Percentiles rank a stretch among this genome's conserved stretches.
Evolutionary conservation across 2,113 vertebrate genomes (phyloP).

Genomic region (Gambusia affinis): DNA sequence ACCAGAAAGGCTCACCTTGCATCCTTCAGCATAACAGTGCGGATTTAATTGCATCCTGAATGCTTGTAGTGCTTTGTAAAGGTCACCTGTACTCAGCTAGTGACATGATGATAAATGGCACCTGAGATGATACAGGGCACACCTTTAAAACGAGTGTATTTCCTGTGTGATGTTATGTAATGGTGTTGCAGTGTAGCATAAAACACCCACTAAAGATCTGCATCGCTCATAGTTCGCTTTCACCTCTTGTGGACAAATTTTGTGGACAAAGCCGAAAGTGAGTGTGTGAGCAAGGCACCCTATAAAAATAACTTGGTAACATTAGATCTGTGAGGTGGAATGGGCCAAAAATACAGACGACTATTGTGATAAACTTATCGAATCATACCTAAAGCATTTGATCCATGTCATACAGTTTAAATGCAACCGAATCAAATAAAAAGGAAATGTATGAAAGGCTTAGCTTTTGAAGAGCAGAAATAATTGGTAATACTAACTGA

Average conservation of each 20-base stretch:
- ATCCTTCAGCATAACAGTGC: constrained; percentile 16
- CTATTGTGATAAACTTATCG: no score
- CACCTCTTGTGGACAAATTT: no score
- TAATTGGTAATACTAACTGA: neutral
- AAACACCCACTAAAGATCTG: neutral
- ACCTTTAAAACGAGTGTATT: constrained; percentile 41
- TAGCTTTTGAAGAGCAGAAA: no score
- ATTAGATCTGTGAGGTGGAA: no score
- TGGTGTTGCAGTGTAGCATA: neutral
- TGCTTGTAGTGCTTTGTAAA: constrained; percentile 55
- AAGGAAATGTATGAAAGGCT: no score
- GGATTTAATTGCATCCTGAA: constrained; percentile 56
- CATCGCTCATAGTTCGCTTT: no score
- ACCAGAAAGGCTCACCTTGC: constrained; percentile 1
- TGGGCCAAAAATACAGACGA: no score
- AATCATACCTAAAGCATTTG: neutral
- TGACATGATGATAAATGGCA: constrained; percentile 62
- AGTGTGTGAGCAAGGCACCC: no score
- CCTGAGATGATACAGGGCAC: neutral
- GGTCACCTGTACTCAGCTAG: constrained; percentile 45
- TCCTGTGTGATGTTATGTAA: constrained; percentile 35
- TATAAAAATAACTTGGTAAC: no score
- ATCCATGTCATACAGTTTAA: neutral
- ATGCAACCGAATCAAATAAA: no score
- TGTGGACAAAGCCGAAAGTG: no score